A percentile compares a stretch with the other conserved stretches of the same genome.
Evolutionary conservation across 1,140 invertebrate genomes (phyloP).

Genomic region (Harlomillsia oculata): DNA sequence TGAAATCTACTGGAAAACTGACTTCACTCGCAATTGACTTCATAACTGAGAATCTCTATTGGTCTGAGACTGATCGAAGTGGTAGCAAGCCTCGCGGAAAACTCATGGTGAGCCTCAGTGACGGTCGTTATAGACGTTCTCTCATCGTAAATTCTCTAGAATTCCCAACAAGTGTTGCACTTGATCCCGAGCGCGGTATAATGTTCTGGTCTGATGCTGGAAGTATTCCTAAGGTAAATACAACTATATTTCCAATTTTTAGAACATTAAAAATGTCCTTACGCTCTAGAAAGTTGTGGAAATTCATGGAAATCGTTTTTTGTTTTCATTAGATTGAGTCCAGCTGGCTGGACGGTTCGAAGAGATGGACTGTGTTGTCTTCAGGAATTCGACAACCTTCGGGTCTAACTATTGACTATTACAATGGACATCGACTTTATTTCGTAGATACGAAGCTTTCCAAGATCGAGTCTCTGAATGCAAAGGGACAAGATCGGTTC

Average conservation of each 20-base stretch:
- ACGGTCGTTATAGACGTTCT: constrained; percentile 76
- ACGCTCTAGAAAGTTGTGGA: neutral
- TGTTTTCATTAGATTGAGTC: constrained; percentile 64
- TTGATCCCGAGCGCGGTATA: constrained; percentile 74
- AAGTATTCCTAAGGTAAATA: constrained; percentile 52
- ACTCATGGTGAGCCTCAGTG: constrained; percentile 76
- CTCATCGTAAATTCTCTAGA: constrained; percentile 54
- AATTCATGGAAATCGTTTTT: no score
- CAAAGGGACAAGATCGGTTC: constrained; percentile 68
- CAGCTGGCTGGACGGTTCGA: constrained; percentile 91
- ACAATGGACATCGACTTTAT: constrained; percentile 78
- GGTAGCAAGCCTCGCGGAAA: constrained; percentile 51
- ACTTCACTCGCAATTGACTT: constrained; percentile 81
- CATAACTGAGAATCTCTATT: constrained; percentile 85
- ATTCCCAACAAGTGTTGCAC: constrained; percentile 70
- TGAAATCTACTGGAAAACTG: constrained; percentile 55
- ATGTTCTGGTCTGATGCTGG: constrained; percentile 87
- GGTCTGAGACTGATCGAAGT: constrained; percentile 74
- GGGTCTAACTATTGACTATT: constrained; percentile 79
- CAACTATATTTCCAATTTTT: constrained; percentile 10
- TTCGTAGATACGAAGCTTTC: constrained; percentile 94
- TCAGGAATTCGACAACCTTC: constrained; percentile 66
- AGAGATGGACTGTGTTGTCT: constrained; percentile 65
- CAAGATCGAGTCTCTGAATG: constrained; percentile 77
- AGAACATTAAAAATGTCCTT: neutral